These are phyloP conservation scores for Ptilorrhoa leucosticta DNA, from an alignment of 2,113 vertebrate species.

Conservation along the genomic window DNA sequence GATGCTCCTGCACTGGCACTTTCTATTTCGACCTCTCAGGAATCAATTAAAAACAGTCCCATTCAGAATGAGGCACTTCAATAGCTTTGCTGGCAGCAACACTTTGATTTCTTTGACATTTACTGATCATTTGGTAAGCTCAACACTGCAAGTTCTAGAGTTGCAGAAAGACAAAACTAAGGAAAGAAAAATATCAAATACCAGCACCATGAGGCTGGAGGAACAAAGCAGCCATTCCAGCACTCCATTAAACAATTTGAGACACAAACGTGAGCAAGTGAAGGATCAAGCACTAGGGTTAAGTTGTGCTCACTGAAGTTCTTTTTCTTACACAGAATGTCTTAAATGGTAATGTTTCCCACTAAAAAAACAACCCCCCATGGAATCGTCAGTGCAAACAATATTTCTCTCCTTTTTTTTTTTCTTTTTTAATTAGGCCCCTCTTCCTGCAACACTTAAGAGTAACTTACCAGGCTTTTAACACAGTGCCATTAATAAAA, in stretches of 20 bases:
- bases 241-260: background rate
- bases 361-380: background rate
- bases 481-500: conserved; percentile 37
- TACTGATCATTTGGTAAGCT: conserved; percentile 4
- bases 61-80: background rate
- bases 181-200: background rate
- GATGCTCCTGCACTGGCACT: background rate
- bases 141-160: background rate
- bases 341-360: background rate
- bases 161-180: conserved; percentile 8
- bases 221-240: background rate
- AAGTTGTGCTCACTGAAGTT: background rate
- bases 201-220: background rate
- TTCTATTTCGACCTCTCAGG: background rate
- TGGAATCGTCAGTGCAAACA: background rate
- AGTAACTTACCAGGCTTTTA: conserved; percentile 39
- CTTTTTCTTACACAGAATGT: background rate
- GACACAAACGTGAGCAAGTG: background rate
- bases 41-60: background rate
- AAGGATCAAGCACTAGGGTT: background rate
- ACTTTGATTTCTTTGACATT: conserved; percentile 53
- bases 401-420: background rate
- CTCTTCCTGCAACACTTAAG: conserved; percentile 16
- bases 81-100: conserved; percentile 23
- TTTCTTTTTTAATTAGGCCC: background rate